Evolutionary conservation across 2,888 invertebrate genomes (phyloP).

Genomic region (Mimachlamys varia): DNA sequence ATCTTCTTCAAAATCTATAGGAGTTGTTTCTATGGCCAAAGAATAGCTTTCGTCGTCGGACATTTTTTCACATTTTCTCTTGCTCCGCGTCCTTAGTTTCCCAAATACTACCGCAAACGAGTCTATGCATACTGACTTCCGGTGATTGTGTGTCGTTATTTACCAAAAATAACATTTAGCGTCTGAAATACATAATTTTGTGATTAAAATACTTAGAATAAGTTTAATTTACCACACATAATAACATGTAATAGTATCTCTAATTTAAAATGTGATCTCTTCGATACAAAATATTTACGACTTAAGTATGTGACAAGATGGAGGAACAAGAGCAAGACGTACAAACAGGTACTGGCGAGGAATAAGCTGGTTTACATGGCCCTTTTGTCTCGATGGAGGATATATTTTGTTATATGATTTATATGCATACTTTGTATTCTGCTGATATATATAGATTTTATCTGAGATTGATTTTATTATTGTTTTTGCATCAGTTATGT

Average conservation of each 20-base stretch:
- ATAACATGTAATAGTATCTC: neutral
- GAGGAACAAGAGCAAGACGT: slow-evolving; percentile 56
- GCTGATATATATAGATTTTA: neutral
- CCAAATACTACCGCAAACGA: slow-evolving; percentile 34
- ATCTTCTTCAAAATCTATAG: slow-evolving; percentile 37
- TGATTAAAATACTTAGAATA: neutral
- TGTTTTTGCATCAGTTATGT: neutral
- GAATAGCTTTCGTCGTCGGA: slow-evolving; percentile 47
- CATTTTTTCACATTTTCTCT: slow-evolving; percentile 40
- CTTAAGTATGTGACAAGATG: slow-evolving; percentile 55
- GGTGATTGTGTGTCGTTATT: neutral
- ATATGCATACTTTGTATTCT: neutral
- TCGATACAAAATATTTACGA: slow-evolving; percentile 49
- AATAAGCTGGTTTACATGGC: neutral
- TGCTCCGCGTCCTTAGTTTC: slow-evolving; percentile 44
- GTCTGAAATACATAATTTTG: neutral
- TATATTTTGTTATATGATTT: neutral
- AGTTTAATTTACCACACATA: neutral
- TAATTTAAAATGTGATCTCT: neutral
- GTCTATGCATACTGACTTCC: slow-evolving; percentile 2
- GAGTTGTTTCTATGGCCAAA: slow-evolving; percentile 56
- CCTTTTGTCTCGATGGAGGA: neutral
- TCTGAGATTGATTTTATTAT: neutral
- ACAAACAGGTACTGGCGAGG: slow-evolving; percentile 47
- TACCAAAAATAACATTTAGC: neutral